Percentiles rank a stretch among this genome's conserved stretches.
Conservation (phyloP, 2,888 invertebrate species). For the Mythimna lalbum region DNA sequence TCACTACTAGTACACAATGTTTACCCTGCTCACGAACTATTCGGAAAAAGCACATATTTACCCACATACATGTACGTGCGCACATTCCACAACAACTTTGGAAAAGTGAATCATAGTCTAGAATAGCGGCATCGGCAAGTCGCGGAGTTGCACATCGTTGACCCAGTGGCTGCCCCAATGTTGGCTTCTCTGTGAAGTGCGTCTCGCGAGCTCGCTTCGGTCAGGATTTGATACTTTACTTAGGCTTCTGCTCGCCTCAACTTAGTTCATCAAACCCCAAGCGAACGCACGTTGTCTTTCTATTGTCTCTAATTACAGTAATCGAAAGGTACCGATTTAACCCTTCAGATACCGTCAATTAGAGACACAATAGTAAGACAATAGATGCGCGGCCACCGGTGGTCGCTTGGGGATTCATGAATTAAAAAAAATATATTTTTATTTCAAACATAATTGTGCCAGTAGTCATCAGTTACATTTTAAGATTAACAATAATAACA, state of each 20-base stretch:
- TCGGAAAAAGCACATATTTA: constrained; percentile 15
- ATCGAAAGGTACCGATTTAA: too few species aligned
- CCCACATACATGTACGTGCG: background rate
- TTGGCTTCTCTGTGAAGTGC: background rate
- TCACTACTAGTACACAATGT: constrained; percentile 6
- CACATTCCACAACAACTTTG: constrained; percentile 5
- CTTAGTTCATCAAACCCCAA: too few species aligned
- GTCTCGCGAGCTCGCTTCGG: background rate
- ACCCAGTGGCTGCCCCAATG: background rate
- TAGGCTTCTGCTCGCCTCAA: background rate
- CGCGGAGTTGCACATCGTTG: background rate
- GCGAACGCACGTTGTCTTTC: too few species aligned
- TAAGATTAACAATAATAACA: too few species aligned
- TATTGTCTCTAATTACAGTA: too few species aligned
- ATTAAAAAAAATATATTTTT: too few species aligned
- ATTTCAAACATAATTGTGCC: too few species aligned
- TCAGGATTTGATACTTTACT: background rate
- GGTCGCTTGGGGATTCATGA: too few species aligned
- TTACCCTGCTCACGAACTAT: constrained; percentile 11
- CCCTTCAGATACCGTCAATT: too few species aligned
- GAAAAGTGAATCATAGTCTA: background rate
- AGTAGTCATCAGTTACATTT: too few species aligned
- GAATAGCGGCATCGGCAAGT: background rate
- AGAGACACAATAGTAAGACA: too few species aligned
- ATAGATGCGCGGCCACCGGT: too few species aligned